phyloP scores from a whole-genome alignment of 30 jellyfish, hydroid and myxozoan genomes.

The Rhopilema esculentum region DNA sequence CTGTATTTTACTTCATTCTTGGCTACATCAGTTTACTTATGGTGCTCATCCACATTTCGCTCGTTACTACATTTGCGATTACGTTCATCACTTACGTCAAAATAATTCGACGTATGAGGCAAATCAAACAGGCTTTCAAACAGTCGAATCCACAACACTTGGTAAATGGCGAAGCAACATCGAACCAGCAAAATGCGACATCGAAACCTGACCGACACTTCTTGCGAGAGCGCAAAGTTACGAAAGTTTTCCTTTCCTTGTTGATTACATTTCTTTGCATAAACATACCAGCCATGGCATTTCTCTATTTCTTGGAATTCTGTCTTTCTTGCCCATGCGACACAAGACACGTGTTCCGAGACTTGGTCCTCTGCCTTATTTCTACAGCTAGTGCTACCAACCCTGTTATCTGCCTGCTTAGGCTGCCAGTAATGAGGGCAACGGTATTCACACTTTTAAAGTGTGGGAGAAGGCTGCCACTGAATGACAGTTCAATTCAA shows the following conservation, averaged over 20 bases:
- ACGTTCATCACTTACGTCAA: conserved; percentile 71
- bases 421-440: conserved; percentile 75
- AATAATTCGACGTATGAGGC: conserved; percentile 44
- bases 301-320: conserved; percentile 79
- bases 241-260: conserved; percentile 71
- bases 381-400: conserved; percentile 85
- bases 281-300: conserved; percentile 77
- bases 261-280: conserved; percentile 56
- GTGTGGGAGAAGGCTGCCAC: conserved; percentile 1
- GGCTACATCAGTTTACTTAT: conserved; percentile 75
- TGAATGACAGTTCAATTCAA: neutral
- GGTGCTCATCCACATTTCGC: conserved; percentile 78
- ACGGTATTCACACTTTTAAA: conserved; percentile 48
- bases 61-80: conserved; percentile 68
- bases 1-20: conserved; percentile 69
- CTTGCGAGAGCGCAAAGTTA: conserved; percentile 63
- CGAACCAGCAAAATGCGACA: neutral
- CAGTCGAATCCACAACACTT: too few relatives aligned
- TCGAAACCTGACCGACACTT: neutral
- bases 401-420: conserved; percentile 90
- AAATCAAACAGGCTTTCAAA: neutral
- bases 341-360: conserved; percentile 87
- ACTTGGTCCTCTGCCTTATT: conserved; percentile 68
- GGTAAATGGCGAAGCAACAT: conserved; percentile 1
- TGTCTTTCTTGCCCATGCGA: conserved; percentile 85